Evolutionary conservation across 1,140 invertebrate genomes (phyloP).

Genomic region (Drosophila nasuta): DNA sequence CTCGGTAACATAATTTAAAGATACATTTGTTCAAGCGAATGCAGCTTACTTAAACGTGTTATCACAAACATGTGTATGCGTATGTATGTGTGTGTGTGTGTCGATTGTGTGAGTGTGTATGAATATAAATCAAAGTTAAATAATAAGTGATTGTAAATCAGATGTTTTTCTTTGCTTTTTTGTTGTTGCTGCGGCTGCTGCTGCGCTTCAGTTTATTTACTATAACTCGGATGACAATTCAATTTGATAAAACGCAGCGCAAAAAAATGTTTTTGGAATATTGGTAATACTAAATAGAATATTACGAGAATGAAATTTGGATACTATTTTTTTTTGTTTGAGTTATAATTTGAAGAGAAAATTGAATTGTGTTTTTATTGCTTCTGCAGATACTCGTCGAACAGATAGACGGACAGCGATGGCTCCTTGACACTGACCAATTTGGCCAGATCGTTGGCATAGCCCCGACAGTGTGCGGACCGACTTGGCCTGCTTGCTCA

Average conservation of each 20-base stretch:
- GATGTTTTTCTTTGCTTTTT: slow-evolving; percentile 27
- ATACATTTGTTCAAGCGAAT: slow-evolving; percentile 69
- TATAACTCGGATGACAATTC: slow-evolving; percentile 60
- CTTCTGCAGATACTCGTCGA: slow-evolving; percentile 92
- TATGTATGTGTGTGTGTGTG: slow-evolving; percentile 1
- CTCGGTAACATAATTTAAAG: slow-evolving; percentile 71
- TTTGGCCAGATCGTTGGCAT: slow-evolving; percentile 89
- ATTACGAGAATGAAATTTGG: slow-evolving; percentile 38
- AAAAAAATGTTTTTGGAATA: slow-evolving; percentile 21
- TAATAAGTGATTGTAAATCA: slow-evolving; percentile 43
- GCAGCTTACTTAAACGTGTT: slow-evolving; percentile 73
- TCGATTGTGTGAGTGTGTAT: slow-evolving; percentile 3
- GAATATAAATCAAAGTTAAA: slow-evolving; percentile 58
- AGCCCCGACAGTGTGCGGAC: slow-evolving; percentile 90
- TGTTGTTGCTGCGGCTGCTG: slow-evolving; percentile 45
- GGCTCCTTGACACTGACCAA: slow-evolving; percentile 87
- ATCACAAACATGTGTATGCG: slow-evolving; percentile 66
- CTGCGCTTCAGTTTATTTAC: slow-evolving; percentile 70
- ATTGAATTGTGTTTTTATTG: slow-evolving; percentile 65
- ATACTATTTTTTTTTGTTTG: slow-evolving; percentile 46
- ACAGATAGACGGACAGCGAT: slow-evolving; percentile 89
- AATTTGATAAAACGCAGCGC: slow-evolving; percentile 38
- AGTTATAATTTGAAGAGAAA: slow-evolving; percentile 8
- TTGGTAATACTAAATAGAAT: slow-evolving; percentile 29
- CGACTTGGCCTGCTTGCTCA: slow-evolving; percentile 88